These are phyloP conservation scores for Drosophila lini DNA, from an alignment of 1,140 invertebrate genomes.

Conservation along the genomic window DNA sequence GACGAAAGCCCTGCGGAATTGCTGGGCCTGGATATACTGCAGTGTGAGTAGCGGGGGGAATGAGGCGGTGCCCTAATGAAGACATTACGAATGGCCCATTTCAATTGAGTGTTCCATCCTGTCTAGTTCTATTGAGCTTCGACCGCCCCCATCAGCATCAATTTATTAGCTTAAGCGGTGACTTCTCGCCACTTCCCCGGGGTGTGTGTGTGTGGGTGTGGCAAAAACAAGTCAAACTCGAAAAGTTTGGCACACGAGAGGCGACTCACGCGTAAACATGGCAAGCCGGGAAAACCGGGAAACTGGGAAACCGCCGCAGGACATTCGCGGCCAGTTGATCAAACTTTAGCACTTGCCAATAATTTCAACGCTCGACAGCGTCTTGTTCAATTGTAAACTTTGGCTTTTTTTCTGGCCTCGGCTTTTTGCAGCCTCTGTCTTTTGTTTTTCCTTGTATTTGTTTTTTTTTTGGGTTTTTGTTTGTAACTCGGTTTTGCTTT, in stretches of 20 bases:
- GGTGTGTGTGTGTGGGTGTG: constrained; percentile 17
- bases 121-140: not conserved
- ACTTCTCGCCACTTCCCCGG: constrained; percentile 39
- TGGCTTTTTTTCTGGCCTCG: constrained; percentile 33
- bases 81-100: constrained; percentile 17
- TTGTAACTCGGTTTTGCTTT: constrained; percentile 3
- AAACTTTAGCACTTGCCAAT: constrained; percentile 77
- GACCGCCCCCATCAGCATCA: constrained; percentile 26
- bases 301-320: constrained; percentile 41
- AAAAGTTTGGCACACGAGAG: constrained; percentile 38
- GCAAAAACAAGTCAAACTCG: constrained; percentile 57
- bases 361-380: constrained; percentile 76
- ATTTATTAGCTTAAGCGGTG: constrained; percentile 54
- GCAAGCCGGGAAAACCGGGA: constrained; percentile 6
- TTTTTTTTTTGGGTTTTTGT: not conserved
- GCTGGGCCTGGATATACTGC: constrained; percentile 63
- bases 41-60: constrained; percentile 61
- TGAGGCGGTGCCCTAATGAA: constrained; percentile 10
- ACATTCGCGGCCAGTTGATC: constrained; percentile 63
- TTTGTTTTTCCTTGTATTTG: constrained; percentile 21
- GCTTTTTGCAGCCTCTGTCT: constrained; percentile 20
- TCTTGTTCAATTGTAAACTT: constrained; percentile 79
- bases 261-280: constrained; percentile 48
- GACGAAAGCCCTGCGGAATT: constrained; percentile 63
- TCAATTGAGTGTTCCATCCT: constrained; percentile 28